Percentiles rank a stretch among this genome's conserved stretches.
Conservation (phyloP, 2,113 vertebrate species). For the Micronycteris hirsuta region DNA sequence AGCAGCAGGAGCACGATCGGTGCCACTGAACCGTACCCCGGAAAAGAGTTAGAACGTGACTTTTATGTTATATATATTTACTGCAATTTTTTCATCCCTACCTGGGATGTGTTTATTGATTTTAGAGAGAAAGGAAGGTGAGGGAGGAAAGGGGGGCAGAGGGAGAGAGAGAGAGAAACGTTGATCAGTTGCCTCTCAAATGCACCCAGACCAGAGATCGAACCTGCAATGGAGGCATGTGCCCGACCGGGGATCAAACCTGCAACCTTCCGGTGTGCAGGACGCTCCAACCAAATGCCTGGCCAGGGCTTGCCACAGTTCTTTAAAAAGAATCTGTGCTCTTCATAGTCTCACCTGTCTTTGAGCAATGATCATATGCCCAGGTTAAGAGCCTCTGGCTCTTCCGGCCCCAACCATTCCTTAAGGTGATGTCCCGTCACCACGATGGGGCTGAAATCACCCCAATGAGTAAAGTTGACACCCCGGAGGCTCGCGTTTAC, state of each 20-base stretch:
- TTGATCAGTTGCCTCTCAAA: too few species aligned
- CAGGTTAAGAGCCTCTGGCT: background rate
- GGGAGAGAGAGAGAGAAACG: too few species aligned
- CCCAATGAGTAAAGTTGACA: background rate
- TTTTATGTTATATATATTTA: too few species aligned
- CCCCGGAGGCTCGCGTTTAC: background rate
- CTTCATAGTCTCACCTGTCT: background rate
- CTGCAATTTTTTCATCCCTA: too few species aligned
- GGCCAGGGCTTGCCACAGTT: background rate
- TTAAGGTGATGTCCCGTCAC: background rate
- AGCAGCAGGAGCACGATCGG: background rate
- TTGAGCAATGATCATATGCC: background rate
- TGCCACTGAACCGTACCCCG: background rate
- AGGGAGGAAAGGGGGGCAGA: too few species aligned
- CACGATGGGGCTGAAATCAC: background rate
- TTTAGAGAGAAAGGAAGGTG: too few species aligned
- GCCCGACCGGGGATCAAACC: too few species aligned
- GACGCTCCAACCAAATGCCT: too few species aligned
- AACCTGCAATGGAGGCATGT: too few species aligned
- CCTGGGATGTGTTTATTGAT: too few species aligned
- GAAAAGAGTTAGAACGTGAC: background rate
- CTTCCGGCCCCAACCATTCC: background rate
- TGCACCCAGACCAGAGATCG: too few species aligned
- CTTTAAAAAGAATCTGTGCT: background rate
- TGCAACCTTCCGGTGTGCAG: too few species aligned